Base-by-base conservation (phyloP, 2,888 invertebrate species). In the Tenthredo livida region DNA sequence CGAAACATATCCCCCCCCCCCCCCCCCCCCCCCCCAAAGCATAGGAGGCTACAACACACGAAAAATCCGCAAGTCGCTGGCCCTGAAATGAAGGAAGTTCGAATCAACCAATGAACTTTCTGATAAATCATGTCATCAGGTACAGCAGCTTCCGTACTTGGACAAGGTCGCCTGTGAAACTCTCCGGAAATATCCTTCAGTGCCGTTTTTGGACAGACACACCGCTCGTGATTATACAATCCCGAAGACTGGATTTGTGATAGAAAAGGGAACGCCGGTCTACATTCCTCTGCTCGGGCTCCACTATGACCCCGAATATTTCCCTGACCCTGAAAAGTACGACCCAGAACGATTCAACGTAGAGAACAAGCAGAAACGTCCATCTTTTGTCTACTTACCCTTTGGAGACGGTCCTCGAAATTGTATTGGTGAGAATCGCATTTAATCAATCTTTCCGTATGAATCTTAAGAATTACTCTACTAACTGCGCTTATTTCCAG, bases 261-360 rank as follows among this genome's bases (percentile, higher is more conserved):
- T 93, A n/a, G 88, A 92, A 70, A 90, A 93, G 82, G 94, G 92
- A 2, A 91, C 89, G 6, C 90, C 91, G 0, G 87, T 94, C 0
- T 85, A 89, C 2, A 90, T 94, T 25, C 90, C 94, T 0, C 88
- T 93, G 80, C 85, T 88, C 3, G 92, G 91, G 0, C 43, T 94
- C 15, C 94, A 94, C 29, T 90, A 89, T 21, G 93, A 94, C 87
- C 88, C 91, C 0, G 85, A 91, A 70, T 92, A 92, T 85, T 94
- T 89, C 84, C 92, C 93, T 0, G 89, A 94, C 65, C 94, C 94
- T 0, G 87, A 92, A 0, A 90, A 89, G 84, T 94, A 92, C 86
- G 92, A 94, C 87, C 94, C 94, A 0, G 93, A 93, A 67, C 88
- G 93, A 85, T 94, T 94, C 87, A 90, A 86, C 6, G 89, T 89